Percentiles rank a stretch among this genome's conserved stretches.
These are phyloP conservation scores for Coptodon rendalli DNA, from an alignment of 2,113 vertebrate species.

Conservation along the genomic window DNA sequence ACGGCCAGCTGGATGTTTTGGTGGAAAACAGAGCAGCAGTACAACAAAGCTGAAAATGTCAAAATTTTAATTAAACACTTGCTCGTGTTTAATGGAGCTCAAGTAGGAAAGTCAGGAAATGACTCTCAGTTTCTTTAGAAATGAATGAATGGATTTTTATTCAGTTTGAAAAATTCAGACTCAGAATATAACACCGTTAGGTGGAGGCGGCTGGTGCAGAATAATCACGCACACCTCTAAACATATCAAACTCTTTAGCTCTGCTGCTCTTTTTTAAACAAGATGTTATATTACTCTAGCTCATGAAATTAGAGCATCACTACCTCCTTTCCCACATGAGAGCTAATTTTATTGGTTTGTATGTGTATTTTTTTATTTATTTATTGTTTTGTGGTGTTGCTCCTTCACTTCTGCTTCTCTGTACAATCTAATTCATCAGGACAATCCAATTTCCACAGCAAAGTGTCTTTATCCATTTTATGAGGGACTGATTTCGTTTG, in stretches of 20 bases:
- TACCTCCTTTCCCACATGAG: neutral
- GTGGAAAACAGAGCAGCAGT: neutral
- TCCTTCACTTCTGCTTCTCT: neutral
- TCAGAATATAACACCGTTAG: neutral
- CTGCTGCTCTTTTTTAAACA: neutral
- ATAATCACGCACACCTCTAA: neutral
- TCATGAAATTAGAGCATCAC: neutral
- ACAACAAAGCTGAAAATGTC: neutral
- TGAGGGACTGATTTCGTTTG: neutral
- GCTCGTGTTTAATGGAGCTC: neutral
- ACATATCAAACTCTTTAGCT: neutral
- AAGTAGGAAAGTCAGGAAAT: neutral
- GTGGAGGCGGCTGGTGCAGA: accelerated
- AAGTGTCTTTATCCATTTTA: neutral
- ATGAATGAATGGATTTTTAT: neutral
- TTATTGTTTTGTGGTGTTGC: neutral
- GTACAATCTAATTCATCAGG: neutral
- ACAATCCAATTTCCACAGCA: neutral
- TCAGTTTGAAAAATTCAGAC: neutral
- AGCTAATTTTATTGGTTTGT: accelerated
- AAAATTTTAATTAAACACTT: neutral
- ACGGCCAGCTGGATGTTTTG: too few species aligned
- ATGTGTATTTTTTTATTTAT: neutral
- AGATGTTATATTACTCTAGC: neutral
- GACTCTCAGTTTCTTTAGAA: neutral